phyloP scores from a whole-genome alignment of 2,113 vertebrate species.

The Silurus asotus region DNA sequence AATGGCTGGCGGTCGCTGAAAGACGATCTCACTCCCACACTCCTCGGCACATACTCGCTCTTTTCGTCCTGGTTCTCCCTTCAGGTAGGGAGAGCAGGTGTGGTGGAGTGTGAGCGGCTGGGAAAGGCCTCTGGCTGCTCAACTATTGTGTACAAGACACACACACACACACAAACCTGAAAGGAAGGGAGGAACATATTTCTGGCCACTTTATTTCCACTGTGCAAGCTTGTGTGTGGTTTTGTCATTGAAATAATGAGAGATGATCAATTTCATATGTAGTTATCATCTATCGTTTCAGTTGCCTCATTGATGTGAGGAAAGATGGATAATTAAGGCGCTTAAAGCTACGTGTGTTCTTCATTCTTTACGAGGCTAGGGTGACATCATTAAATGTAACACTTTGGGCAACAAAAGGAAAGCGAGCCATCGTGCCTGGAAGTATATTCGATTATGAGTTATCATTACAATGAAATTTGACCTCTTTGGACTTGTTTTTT shows the following conservation, averaged over 20 bases:
- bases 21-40: constrained; percentile 62
- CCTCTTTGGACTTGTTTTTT: background rate
- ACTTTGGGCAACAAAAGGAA: constrained; percentile 40
- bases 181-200: constrained; percentile 48
- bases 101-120: constrained; percentile 48
- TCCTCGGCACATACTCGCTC: constrained; percentile 42
- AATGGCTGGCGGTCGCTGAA: constrained; percentile 65
- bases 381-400: constrained; percentile 37
- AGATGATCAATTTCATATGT: constrained; percentile 30
- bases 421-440: background rate
- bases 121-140: constrained; percentile 54
- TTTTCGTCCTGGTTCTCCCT: constrained; percentile 43
- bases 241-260: constrained; percentile 45
- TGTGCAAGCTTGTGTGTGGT: constrained; percentile 39
- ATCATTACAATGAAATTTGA: constrained; percentile 5
- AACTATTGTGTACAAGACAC: constrained; percentile 46
- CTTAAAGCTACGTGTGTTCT: constrained; percentile 48
- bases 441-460: constrained; percentile 31
- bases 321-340: constrained; percentile 40
- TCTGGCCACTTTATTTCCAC: constrained; percentile 49
- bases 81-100: constrained; percentile 59
- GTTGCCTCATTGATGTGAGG: constrained; percentile 23
- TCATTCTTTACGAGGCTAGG: constrained; percentile 22
- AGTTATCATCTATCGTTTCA: constrained; percentile 50
- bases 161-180: constrained; percentile 62